phyloP scores from a whole-genome alignment of 2,888 invertebrate species.

The Coelinius sp. region DNA sequence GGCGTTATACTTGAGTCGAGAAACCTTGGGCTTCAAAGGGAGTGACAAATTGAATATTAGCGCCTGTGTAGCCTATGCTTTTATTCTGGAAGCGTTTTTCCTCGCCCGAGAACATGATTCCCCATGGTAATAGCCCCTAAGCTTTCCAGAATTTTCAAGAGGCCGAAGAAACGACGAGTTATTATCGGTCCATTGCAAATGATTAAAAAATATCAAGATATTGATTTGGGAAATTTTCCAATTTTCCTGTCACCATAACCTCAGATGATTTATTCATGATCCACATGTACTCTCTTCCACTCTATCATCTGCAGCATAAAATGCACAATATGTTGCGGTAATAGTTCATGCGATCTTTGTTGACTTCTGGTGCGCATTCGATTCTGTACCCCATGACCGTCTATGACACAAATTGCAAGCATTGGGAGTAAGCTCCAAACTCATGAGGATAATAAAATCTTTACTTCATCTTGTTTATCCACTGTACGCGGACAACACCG shows the following conservation, averaged over 20 bases:
- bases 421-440: neutral
- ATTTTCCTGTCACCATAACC: neutral
- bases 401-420: neutral
- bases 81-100: constrained; percentile 20
- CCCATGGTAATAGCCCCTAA: neutral
- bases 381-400: constrained; percentile 1
- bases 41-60: constrained; percentile 44
- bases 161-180: neutral
- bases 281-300: neutral
- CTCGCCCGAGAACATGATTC: constrained; percentile 6
- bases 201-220: constrained; percentile 1
- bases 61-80: constrained; percentile 12
- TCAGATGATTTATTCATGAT: constrained; percentile 6
- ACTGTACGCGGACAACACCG: neutral
- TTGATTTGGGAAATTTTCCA: neutral
- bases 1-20: constrained; percentile 9
- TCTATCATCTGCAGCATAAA: constrained; percentile 1
- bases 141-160: constrained; percentile 1
- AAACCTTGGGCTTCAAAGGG: constrained; percentile 22
- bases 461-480: neutral
- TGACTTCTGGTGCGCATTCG: constrained; percentile 2
- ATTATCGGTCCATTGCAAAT: neutral
- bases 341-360: neutral
- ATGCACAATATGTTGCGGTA: neutral
- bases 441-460: neutral